These are phyloP conservation scores for Muscicapa striata DNA, from an alignment of 2,797 vertebrate species.

Conservation along the genomic window DNA sequence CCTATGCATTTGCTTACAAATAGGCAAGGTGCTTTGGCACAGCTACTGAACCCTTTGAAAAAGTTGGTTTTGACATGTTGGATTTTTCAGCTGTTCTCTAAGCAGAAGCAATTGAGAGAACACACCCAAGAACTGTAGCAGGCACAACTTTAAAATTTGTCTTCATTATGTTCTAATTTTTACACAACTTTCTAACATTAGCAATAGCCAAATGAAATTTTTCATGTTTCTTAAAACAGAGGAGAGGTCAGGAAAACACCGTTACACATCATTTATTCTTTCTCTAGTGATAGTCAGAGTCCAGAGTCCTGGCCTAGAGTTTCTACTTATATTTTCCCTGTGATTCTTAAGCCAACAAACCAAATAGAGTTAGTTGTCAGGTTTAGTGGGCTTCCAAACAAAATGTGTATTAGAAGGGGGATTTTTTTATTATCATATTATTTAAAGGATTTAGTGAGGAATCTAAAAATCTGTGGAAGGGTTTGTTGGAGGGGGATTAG, in stretches of 20 bases:
- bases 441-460: not conserved
- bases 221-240: not conserved
- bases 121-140: constrained; percentile 16
- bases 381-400: not conserved
- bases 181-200: not conserved
- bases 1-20: constrained; percentile 1
- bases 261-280: not conserved
- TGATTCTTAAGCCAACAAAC: not conserved
- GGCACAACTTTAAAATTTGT: constrained; percentile 20
- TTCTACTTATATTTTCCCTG: not conserved
- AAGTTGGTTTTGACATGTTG: constrained; percentile 38
- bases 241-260: not conserved
- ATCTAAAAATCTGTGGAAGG: not conserved
- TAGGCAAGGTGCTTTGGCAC: constrained; percentile 48
- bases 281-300: not conserved
- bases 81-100: constrained; percentile 21
- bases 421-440: not conserved
- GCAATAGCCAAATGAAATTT: not conserved
- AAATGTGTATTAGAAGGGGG: not conserved
- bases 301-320: not conserved
- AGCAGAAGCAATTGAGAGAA: constrained; percentile 5
- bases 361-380: not conserved
- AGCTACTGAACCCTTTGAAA: constrained; percentile 15
- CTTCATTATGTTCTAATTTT: constrained; percentile 28
- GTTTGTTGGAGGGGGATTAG: not conserved